Evolutionary conservation across 2,888 invertebrate genomes (phyloP).

Genomic region (Dugesia japonica): DNA sequence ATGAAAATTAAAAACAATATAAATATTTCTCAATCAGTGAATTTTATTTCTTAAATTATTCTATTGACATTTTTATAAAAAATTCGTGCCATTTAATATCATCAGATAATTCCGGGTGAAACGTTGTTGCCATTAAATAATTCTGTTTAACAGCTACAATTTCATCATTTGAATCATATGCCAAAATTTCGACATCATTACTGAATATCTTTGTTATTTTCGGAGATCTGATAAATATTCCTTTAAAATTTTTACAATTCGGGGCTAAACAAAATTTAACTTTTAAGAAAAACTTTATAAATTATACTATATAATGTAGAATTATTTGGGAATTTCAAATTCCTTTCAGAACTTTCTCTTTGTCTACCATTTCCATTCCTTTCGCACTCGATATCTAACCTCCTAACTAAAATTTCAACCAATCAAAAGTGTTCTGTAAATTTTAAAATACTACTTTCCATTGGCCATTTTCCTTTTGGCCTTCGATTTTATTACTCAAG

Average conservation of each 20-base stretch:
- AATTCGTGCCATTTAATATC: constrained; percentile 40
- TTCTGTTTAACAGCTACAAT: constrained; percentile 39
- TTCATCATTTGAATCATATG: constrained; percentile 36
- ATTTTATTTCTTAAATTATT: too few species aligned
- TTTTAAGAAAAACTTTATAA: neutral
- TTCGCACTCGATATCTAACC: neutral
- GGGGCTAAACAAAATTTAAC: neutral
- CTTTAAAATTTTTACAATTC: constrained; percentile 30
- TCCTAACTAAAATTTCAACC: too few species aligned
- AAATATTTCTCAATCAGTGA: too few species aligned
- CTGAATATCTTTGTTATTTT: constrained; percentile 37
- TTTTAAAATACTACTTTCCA: too few species aligned
- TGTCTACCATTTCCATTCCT: neutral
- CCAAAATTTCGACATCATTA: constrained; percentile 37
- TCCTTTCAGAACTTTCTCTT: neutral
- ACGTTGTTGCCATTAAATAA: constrained; percentile 39
- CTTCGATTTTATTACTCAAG: constrained; percentile 38
- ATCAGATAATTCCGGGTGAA: constrained; percentile 42
- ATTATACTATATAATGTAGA: neutral
- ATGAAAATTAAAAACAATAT: too few species aligned
- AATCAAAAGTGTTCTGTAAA: too few species aligned
- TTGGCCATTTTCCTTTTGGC: constrained; percentile 41
- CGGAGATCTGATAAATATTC: constrained; percentile 42
- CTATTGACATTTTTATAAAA: constrained; percentile 38
- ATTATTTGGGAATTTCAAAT: neutral